phyloP scores from a whole-genome alignment of 64 coral and sea anemone genomes.

The Astreopora myriophthalma region DNA sequence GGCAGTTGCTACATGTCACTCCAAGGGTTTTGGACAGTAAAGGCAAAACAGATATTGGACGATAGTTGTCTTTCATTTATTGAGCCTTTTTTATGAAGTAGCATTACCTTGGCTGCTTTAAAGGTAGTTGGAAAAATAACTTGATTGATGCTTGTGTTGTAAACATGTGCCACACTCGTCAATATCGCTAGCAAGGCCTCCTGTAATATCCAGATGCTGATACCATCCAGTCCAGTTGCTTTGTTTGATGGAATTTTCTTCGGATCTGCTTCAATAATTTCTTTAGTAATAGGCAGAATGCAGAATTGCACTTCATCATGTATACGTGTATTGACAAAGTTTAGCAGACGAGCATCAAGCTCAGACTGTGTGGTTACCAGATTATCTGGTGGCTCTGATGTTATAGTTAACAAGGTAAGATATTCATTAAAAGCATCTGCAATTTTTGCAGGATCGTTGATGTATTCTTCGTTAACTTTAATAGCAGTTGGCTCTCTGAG shows the following conservation, averaged over 20 bases:
- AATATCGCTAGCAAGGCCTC: conserved; percentile 14
- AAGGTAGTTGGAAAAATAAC: conserved; percentile 6
- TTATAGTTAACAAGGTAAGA: conserved; percentile 21
- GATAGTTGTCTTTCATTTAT: conserved; percentile 7
- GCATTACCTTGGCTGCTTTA: conserved; percentile 46
- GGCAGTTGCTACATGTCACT: conserved; percentile 17
- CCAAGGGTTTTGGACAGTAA: conserved; percentile 33
- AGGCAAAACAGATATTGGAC: conserved; percentile 33
- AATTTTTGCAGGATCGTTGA: conserved; percentile 29
- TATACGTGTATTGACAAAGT: conserved; percentile 38
- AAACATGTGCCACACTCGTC: conserved; percentile 26
- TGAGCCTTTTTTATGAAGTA: conserved; percentile 29
- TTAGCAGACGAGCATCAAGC: neutral
- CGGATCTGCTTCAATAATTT: conserved; percentile 13
- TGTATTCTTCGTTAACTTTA: conserved; percentile 11
- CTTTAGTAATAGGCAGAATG: conserved; percentile 19
- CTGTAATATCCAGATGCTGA: conserved; percentile 45
- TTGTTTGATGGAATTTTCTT: conserved; percentile 50
- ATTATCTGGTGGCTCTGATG: neutral
- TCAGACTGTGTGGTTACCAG: conserved; percentile 23
- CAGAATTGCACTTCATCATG: conserved; percentile 18
- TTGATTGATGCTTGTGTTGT: conserved; percentile 13
- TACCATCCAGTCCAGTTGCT: conserved; percentile 64
- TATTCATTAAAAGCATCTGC: conserved; percentile 46
- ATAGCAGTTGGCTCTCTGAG: conserved; percentile 2